These are phyloP conservation scores for Equus quagga DNA, from an alignment of 2,113 vertebrate species.

Conservation along the genomic window DNA sequence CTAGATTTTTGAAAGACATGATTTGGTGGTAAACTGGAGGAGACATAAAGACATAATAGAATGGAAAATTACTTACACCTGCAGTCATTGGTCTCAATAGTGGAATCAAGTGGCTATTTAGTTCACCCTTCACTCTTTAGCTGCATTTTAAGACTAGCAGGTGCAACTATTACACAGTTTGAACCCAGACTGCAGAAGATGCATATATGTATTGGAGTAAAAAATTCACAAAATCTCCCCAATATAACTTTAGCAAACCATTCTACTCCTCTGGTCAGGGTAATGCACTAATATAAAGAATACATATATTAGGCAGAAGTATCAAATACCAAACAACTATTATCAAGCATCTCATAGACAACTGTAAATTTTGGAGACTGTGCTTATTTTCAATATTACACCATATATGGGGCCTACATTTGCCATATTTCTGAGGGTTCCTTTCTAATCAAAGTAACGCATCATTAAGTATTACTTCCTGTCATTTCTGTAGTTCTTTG, in stretches of 20 bases:
- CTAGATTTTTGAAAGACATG: neutral
- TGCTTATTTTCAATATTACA: neutral
- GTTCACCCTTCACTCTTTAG: neutral
- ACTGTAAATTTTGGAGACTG: neutral
- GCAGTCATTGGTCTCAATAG: constrained; percentile 10
- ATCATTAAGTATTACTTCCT: neutral
- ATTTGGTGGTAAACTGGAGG: neutral
- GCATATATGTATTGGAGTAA: neutral
- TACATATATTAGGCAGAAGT: neutral
- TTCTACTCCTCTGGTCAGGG: neutral
- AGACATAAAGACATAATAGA: neutral
- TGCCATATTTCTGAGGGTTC: neutral
- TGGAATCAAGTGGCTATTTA: constrained; percentile 38
- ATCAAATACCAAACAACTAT: neutral
- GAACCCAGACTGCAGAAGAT: neutral
- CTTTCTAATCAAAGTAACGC: neutral
- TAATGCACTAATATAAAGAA: neutral
- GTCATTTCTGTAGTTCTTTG: neutral
- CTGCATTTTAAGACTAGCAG: constrained; percentile 51
- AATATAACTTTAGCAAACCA: neutral
- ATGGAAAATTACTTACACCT: constrained; percentile 34
- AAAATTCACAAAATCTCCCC: neutral
- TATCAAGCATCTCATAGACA: neutral
- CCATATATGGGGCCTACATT: neutral
- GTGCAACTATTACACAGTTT: constrained; percentile 14